A percentile compares a stretch with the other conserved stretches of the same genome.
These are phyloP conservation scores for Sceloporus undulatus DNA, from an alignment of 2,113 vertebrate species.

Conservation along the genomic window DNA sequence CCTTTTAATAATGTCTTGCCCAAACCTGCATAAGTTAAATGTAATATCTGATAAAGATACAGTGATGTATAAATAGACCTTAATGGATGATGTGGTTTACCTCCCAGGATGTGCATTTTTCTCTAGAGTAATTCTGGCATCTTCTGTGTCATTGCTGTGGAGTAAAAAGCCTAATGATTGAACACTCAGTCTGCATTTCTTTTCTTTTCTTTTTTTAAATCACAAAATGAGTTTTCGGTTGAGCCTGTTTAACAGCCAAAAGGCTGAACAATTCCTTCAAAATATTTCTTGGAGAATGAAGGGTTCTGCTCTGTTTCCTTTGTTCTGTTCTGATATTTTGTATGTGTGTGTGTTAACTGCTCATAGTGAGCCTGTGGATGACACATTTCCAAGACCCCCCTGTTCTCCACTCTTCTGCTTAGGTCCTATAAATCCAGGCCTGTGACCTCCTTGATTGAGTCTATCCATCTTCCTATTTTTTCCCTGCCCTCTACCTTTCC, in stretches of 20 bases:
- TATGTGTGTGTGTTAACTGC: too few relatives aligned
- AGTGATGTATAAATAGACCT: background rate
- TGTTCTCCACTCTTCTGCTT: too few relatives aligned
- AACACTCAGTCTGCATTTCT: background rate
- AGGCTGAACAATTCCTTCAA: background rate
- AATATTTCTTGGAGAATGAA: background rate
- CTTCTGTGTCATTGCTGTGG: background rate
- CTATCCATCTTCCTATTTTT: too few relatives aligned
- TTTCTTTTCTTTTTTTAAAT: background rate
- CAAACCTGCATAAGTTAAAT: slow-evolving; percentile 45
- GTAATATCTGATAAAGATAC: slow-evolving; percentile 12
- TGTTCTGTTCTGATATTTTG: background rate
- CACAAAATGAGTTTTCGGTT: background rate
- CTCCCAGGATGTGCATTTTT: slow-evolving; percentile 39
- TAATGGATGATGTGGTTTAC: slow-evolving; percentile 50
- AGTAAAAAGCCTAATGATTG: background rate
- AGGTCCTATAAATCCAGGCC: too few relatives aligned
- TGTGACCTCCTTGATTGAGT: too few relatives aligned
- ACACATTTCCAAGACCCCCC: too few relatives aligned
- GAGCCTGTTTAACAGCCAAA: background rate
- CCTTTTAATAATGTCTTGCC: background rate
- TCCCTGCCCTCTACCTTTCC: too few relatives aligned
- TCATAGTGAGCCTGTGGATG: too few relatives aligned
- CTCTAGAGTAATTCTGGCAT: background rate
- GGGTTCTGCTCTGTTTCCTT: background rate